These are phyloP conservation scores for Lepidurus arcticus DNA, from an alignment of 1,140 invertebrate species.

Conservation along the genomic window DNA sequence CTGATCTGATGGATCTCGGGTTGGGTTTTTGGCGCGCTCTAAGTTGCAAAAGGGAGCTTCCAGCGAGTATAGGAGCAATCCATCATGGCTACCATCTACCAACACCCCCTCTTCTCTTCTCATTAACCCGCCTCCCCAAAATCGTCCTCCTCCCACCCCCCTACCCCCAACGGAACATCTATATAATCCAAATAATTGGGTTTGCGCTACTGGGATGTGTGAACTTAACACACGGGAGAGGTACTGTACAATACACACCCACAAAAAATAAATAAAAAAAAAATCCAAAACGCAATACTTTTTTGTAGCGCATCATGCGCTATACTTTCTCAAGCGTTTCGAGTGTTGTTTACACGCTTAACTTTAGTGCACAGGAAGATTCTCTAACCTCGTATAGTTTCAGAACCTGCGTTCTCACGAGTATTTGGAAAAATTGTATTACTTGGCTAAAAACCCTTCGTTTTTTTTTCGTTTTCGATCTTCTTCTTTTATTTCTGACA, in stretches of 20 bases:
- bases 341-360: background rate
- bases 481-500: conserved; percentile 19
- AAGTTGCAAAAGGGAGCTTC: background rate
- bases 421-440: conserved; percentile 15
- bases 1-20: conserved; percentile 8
- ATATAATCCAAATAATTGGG: background rate
- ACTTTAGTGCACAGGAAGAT: background rate
- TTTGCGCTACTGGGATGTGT: too few species aligned
- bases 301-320: background rate
- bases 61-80: background rate
- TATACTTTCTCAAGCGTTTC: background rate
- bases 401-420: background rate
- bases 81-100: background rate
- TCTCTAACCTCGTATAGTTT: background rate
- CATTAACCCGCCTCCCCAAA: background rate
- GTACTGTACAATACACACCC: too few species aligned
- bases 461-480: background rate
- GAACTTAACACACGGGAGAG: too few species aligned
- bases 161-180: background rate
- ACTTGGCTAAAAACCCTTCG: background rate
- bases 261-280: too few species aligned
- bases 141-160: background rate
- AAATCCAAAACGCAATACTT: too few species aligned
- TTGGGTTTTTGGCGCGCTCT: background rate
- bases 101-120: background rate